Percentiles rank a stretch among this genome's conserved stretches.
phyloP scores from a whole-genome alignment of 2,888 invertebrate genomes.

The Willowsia nigromaculata region DNA sequence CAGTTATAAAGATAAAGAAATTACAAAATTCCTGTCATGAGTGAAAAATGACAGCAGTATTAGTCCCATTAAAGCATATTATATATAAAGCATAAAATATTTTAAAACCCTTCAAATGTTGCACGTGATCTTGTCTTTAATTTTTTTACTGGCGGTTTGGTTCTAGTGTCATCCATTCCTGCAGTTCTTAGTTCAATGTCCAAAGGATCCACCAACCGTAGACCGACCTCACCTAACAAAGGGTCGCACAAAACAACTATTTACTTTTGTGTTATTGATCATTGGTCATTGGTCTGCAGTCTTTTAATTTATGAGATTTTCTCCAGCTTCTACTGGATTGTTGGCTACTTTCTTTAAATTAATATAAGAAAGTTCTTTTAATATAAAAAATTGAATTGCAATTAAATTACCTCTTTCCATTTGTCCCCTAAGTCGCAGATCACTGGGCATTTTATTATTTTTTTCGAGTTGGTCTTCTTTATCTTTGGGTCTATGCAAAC shows the following conservation, averaged over 20 bases:
- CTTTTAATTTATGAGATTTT: slow-evolving; percentile 57
- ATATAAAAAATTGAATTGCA: too few relatives aligned
- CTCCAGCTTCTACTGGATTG: slow-evolving; percentile 6
- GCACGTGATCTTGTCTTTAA: slow-evolving; percentile 46
- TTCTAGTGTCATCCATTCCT: slow-evolving; percentile 44
- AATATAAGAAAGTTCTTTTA: too few relatives aligned
- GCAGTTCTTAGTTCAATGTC: slow-evolving; percentile 70
- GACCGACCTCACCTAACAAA: slow-evolving; percentile 68
- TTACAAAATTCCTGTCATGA: slow-evolving; percentile 58
- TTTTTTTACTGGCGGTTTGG: slow-evolving; percentile 72
- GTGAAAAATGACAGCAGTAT: slow-evolving; percentile 26
- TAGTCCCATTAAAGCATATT: slow-evolving; percentile 21
- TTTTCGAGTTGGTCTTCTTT: slow-evolving; percentile 20
- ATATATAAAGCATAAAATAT: slow-evolving; percentile 30
- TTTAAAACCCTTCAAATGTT: slow-evolving; percentile 77
- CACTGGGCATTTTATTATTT: slow-evolving; percentile 25
- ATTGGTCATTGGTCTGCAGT: slow-evolving; percentile 55
- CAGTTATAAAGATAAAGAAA: slow-evolving; percentile 59
- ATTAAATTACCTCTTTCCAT: slow-evolving; percentile 27
- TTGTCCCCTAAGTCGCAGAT: slow-evolving; percentile 37
- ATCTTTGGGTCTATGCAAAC: slow-evolving; percentile 11
- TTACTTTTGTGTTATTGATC: slow-evolving; percentile 72
- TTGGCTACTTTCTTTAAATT: not conserved
- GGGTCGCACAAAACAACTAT: not conserved
- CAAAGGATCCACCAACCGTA: slow-evolving; percentile 65